A percentile compares a stretch with the other conserved stretches of the same genome.
phyloP scores from a whole-genome alignment of 2,797 vertebrate genomes.

The Anguilla pacifica region DNA sequence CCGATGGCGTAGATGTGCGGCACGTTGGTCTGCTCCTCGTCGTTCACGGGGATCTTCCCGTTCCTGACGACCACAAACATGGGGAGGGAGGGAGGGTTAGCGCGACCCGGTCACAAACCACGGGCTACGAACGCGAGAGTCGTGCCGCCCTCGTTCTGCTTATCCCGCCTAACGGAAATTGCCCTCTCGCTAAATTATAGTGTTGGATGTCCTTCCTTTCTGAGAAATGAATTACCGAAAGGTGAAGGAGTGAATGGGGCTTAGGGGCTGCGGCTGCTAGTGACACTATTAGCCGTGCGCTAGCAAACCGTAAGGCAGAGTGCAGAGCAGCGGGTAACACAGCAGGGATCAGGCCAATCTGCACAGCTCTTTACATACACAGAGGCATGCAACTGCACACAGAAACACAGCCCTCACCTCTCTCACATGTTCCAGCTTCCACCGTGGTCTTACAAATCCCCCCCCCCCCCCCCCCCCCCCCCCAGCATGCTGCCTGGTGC shows the following conservation, averaged over 20 bases:
- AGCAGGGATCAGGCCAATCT: conserved; percentile 20
- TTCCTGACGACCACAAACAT: conserved; percentile 66
- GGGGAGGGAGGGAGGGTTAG: not conserved
- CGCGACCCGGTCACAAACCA: not conserved
- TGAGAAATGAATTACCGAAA: not conserved
- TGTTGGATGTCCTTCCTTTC: not conserved
- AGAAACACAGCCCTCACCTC: conserved; percentile 31
- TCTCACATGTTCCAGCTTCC: conserved; percentile 31
- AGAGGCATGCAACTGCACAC: conserved; percentile 50
- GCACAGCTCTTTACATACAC: conserved; percentile 52
- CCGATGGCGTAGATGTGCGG: conserved; percentile 90
- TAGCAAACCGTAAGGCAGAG: not conserved
- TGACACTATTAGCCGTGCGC: not conserved
- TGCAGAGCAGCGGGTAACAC: not conserved
- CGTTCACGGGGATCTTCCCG: conserved; percentile 89
- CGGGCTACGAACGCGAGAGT: not conserved
- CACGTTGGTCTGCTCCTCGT: conserved; percentile 89
- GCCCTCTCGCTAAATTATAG: not conserved
- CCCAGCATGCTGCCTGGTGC: not conserved
- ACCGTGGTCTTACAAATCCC: not conserved
- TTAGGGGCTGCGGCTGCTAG: not conserved
- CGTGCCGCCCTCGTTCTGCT: not conserved
- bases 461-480: too few species aligned
- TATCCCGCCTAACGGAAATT: not conserved
- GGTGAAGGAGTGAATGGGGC: not conserved